These are phyloP conservation scores for Triplophysa yarkandensis DNA, from an alignment of 2,797 vertebrate genomes.

Conservation along the genomic window DNA sequence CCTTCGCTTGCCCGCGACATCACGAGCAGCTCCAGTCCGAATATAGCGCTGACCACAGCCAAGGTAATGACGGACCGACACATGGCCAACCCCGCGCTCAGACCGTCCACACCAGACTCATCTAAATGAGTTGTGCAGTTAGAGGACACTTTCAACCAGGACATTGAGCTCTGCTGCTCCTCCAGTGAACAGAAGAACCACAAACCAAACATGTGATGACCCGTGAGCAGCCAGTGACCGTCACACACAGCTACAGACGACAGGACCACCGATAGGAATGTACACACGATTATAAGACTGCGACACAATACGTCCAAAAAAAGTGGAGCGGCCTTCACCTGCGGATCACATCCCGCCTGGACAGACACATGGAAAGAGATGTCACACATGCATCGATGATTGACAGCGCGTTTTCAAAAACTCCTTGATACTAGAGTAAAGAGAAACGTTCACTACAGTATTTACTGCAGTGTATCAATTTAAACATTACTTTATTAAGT, in stretches of 20 bases:
- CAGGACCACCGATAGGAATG: conserved; percentile 73
- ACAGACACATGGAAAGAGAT: background rate
- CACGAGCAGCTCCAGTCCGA: conserved; percentile 83
- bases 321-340: conserved; percentile 54
- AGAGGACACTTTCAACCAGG: conserved; percentile 28
- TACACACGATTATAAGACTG: conserved; percentile 75
- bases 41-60: conserved; percentile 78
- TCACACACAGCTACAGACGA: conserved; percentile 79
- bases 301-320: conserved; percentile 77
- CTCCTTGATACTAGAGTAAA: background rate
- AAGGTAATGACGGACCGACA: conserved; percentile 69
- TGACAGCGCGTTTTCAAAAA: too few species aligned
- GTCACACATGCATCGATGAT: background rate
- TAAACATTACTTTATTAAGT: too few species aligned
- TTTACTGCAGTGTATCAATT: too few species aligned
- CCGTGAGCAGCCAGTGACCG: conserved; percentile 77
- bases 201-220: conserved; percentile 71
- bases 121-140: conserved; percentile 57
- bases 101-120: conserved; percentile 62
- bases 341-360: conserved; percentile 62
- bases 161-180: background rate
- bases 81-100: conserved; percentile 65
- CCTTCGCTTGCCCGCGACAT: conserved; percentile 82
- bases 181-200: conserved; percentile 76
- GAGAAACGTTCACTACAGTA: too few species aligned